phyloP scores from a whole-genome alignment of 2,888 invertebrate genomes.

The Abrostola tripartita region DNA sequence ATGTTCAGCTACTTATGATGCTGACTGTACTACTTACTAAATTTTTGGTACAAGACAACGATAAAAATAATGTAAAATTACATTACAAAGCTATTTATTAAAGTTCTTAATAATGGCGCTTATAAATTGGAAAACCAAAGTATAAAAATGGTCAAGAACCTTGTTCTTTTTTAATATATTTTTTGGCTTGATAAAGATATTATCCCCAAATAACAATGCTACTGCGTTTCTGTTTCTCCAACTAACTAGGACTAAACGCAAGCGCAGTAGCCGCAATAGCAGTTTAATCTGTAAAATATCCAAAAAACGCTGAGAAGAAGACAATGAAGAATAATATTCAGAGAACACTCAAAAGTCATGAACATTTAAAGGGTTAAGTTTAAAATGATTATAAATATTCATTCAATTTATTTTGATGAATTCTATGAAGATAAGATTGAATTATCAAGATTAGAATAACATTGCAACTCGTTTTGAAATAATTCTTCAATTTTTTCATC shows the following conservation, averaged over 20 bases:
- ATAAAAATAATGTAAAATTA: too few species aligned
- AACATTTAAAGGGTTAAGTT: constrained; percentile 1
- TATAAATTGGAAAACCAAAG: too few species aligned
- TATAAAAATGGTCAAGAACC: too few species aligned
- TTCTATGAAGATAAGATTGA: too few species aligned
- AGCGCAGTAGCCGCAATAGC: constrained; percentile 4
- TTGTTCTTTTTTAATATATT: too few species aligned
- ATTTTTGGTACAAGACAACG: too few species aligned
- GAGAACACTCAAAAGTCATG: not conserved
- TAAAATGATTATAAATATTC: not conserved
- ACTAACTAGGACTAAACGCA: not conserved
- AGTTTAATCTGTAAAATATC: not conserved
- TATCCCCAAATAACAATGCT: not conserved
- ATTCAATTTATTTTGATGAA: too few species aligned
- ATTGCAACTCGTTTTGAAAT: constrained; percentile 1
- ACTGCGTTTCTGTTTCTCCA: constrained; percentile 4
- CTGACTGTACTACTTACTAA: too few species aligned
- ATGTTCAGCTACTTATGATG: too few species aligned
- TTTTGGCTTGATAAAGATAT: not conserved
- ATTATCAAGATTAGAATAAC: not conserved
- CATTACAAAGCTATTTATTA: too few species aligned
- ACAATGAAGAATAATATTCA: not conserved
- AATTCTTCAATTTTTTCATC: constrained; percentile 3
- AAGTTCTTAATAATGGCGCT: too few species aligned
- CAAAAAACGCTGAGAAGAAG: constrained; percentile 3